These are phyloP conservation scores for Acropora tenuis DNA, from an alignment of 64 coral and sea anemone species.

Conservation along the genomic window DNA sequence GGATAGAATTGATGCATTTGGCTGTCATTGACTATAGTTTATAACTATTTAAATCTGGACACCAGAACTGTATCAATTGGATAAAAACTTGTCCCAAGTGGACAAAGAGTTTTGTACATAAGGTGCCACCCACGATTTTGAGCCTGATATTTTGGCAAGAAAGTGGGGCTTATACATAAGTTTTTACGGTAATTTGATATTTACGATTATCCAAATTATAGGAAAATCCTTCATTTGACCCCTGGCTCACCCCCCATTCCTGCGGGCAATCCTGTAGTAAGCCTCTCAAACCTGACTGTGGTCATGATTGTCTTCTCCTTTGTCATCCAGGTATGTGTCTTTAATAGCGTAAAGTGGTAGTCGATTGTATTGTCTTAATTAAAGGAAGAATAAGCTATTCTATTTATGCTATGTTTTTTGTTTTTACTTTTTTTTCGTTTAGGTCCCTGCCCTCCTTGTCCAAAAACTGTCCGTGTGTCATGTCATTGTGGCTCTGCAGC, in stretches of 20 bases:
- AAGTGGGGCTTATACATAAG: too few relatives aligned
- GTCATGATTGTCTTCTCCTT: constrained; percentile 91
- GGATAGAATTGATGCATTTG: too few relatives aligned
- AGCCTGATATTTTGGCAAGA: too few relatives aligned
- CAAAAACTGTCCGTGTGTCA: constrained; percentile 73
- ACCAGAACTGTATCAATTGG: too few relatives aligned
- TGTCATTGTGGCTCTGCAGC: constrained; percentile 86
- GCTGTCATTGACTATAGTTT: too few relatives aligned
- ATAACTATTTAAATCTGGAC: too few relatives aligned
- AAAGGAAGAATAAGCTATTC: too few relatives aligned
- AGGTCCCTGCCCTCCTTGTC: constrained; percentile 98
- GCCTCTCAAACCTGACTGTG: constrained; percentile 82
- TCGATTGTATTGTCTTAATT: too few relatives aligned
- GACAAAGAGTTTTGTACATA: too few relatives aligned
- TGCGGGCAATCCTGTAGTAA: constrained; percentile 93
- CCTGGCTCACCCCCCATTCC: constrained; percentile 93
- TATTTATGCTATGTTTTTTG: too few relatives aligned
- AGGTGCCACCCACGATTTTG: too few relatives aligned
- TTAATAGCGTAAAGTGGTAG: not conserved
- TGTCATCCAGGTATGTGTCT: constrained; percentile 86
- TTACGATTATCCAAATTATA: constrained; percentile 1
- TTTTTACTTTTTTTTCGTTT: not conserved
- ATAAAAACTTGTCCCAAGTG: too few relatives aligned
- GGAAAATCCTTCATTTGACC: constrained; percentile 93
- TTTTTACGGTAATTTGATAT: not conserved